Percentiles rank a stretch among this genome's conserved stretches.
Conservation (phyloP, 2,113 vertebrate genomes). For the Neofelis nebulosa region DNA sequence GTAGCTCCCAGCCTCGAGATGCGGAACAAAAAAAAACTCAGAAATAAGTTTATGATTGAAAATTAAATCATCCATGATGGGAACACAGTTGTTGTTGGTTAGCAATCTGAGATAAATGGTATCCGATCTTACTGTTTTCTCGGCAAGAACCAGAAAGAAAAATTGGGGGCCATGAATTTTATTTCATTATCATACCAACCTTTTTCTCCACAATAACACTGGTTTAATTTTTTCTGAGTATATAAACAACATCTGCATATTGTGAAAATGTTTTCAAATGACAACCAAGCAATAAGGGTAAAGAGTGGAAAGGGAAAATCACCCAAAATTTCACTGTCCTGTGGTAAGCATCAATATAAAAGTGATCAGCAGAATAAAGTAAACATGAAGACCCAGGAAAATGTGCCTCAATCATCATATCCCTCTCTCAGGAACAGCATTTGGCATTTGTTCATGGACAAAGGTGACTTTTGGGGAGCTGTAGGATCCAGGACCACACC, state of each 20-base stretch:
- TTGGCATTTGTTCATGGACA: neutral
- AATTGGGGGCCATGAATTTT: constrained; percentile 59
- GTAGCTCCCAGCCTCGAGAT: too few relatives aligned
- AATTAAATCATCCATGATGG: neutral
- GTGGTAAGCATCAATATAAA: neutral
- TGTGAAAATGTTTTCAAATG: neutral
- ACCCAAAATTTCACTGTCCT: neutral
- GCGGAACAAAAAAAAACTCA: neutral
- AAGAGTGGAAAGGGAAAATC: neutral
- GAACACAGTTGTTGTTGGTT: neutral
- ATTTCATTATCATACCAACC: neutral
- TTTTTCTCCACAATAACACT: neutral
- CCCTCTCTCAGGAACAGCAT: neutral
- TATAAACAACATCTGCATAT: neutral
- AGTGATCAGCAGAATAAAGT: neutral
- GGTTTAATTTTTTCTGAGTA: neutral
- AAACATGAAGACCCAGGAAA: neutral
- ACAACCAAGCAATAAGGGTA: neutral
- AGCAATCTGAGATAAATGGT: constrained; percentile 50
- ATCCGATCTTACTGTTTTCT: constrained; percentile 68
- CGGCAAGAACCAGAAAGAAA: constrained; percentile 70
- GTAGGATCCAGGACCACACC: neutral
- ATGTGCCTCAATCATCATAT: neutral
- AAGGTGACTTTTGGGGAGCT: neutral
- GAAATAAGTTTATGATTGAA: neutral